A percentile compares a stretch with the other conserved stretches of the same genome.
Evolutionary conservation across 2,888 invertebrate species (phyloP).

Genomic region (Drosophila buzzatii): DNA sequence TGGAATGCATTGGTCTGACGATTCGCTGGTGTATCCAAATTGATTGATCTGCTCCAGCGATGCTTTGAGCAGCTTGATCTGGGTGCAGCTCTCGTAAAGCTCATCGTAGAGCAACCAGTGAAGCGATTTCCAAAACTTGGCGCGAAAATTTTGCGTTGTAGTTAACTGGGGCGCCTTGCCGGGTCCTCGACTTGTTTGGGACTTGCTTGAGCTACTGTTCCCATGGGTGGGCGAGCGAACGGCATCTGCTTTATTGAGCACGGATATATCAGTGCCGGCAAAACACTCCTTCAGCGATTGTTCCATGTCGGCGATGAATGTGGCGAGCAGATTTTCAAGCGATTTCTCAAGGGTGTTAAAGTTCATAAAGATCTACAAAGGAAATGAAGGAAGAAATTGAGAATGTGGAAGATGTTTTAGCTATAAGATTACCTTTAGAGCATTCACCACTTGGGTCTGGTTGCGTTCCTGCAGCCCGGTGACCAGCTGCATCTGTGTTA

Average conservation of each 20-base stretch:
- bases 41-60: constrained; percentile 82
- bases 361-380: constrained; percentile 83
- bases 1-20: constrained; percentile 84
- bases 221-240: constrained; percentile 72
- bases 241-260: constrained; percentile 85
- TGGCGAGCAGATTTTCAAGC: constrained; percentile 83
- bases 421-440: constrained; percentile 87
- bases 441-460: constrained; percentile 88
- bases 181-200: constrained; percentile 80
- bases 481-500: constrained; percentile 92
- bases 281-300: constrained; percentile 85
- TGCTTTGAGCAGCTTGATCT: constrained; percentile 85
- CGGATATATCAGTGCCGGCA: constrained; percentile 85
- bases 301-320: constrained; percentile 83
- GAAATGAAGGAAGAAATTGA: neutral
- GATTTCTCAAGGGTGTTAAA: constrained; percentile 84
- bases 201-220: constrained; percentile 19
- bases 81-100: constrained; percentile 90
- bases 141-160: constrained; percentile 86
- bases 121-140: constrained; percentile 93
- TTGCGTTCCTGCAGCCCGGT: constrained; percentile 92
- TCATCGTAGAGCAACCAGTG: constrained; percentile 93
- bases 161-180: constrained; percentile 87
- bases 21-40: constrained; percentile 68
- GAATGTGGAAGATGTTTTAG: neutral